Evolutionary conservation across 2,888 invertebrate genomes (phyloP).

Genomic region (Odiellus spinosus): DNA sequence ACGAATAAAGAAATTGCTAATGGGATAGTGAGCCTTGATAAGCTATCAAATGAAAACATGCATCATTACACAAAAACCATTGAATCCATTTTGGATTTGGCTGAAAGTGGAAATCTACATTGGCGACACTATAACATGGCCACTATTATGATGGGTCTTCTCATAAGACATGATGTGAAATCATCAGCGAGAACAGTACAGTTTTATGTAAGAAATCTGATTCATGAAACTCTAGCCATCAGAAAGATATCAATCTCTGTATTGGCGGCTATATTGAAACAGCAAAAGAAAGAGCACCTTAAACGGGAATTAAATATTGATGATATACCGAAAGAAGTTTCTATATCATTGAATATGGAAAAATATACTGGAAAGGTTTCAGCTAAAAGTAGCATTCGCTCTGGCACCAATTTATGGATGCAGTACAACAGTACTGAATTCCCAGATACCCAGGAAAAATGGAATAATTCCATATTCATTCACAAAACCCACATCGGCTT

Average conservation of each 20-base stretch:
- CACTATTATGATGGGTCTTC: slow-evolving; percentile 50
- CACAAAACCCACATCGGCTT: slow-evolving; percentile 47
- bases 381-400: slow-evolving; percentile 1
- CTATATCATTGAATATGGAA: slow-evolving; percentile 27
- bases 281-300: slow-evolving; percentile 49
- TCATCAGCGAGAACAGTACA: slow-evolving; percentile 47
- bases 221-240: slow-evolving; percentile 63
- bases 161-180: slow-evolving; percentile 51
- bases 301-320: slow-evolving; percentile 39
- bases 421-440: slow-evolving; percentile 45
- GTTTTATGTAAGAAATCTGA: slow-evolving; percentile 45
- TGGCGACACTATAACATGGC: slow-evolving; percentile 68
- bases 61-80: slow-evolving; percentile 30
- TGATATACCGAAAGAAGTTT: too few relatives aligned
- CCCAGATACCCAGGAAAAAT: slow-evolving; percentile 48
- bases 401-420: slow-evolving; percentile 52
- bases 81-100: slow-evolving; percentile 20
- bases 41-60: background rate
- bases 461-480: slow-evolving; percentile 53
- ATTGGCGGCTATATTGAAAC: slow-evolving; percentile 47
- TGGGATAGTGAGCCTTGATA: too few relatives aligned
- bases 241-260: slow-evolving; percentile 48
- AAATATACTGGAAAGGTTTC: too few relatives aligned
- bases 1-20: too few relatives aligned
- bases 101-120: slow-evolving; percentile 36